Base-by-base conservation (phyloP, 2,888 invertebrate genomes). In the Diarsia dahlii region DNA sequence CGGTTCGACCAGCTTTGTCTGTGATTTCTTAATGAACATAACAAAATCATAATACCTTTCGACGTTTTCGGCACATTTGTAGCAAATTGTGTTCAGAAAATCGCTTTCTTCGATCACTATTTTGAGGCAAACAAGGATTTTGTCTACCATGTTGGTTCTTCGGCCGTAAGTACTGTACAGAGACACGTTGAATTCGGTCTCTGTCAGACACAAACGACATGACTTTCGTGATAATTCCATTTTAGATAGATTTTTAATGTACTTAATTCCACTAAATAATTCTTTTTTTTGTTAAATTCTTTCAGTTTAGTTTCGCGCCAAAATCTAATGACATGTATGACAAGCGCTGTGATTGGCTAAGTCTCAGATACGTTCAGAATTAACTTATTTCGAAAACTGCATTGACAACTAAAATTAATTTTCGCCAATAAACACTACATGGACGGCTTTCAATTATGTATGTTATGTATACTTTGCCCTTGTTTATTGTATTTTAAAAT, bases 391-490 rank as follows among this genome's bases (percentile, higher is more conserved):
- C 63, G n/a, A 82, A 87, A 79, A 80, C 74, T 82, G 75, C 74
- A 64, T 73, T 68, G 77, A 68, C 65, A 84, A 84, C 78, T 80
- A 70, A 84, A 74, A 75, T 60, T 79, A 84, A 84, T 87, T 86
- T 90, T 89, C 58, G 92, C 92, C 92, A 93, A 93, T 89, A 93
- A 93, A 92, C 90, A 92, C 93, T 94, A 94, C 90, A 84, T 95
- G 95, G 95, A 95, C 95, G 95, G 95, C 91, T 93, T 87, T 85
- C 89, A 91, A 89, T 92, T 92, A 89, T 92, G 89, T 92, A 89
- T 92, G 89, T 91, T 90, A 88, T 91, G 94, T 94, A 94, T 93
- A 94, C 93, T 89, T 92, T 91, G 91, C 89, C 89, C 86, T 91
- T 92, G 87, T 90, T 82, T 84, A 82, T 64, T 74, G 76, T 83